phyloP scores from a whole-genome alignment of 2,888 invertebrate genomes.

The Sthenelais limicola region DNA sequence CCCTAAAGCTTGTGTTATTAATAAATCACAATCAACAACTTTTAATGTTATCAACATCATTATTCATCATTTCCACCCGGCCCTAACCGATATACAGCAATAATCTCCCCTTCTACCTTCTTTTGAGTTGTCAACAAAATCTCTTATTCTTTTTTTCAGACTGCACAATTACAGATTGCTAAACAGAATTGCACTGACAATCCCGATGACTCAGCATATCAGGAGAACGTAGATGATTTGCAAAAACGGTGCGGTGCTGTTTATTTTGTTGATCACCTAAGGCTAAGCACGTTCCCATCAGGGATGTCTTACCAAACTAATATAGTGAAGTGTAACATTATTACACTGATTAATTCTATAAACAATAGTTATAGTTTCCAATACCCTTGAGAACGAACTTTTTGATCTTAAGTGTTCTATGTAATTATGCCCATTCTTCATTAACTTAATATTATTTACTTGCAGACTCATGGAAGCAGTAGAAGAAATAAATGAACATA shows the following conservation, averaged over 20 bases:
- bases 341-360: neutral
- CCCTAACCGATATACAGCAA: too few species aligned
- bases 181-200: slow-evolving; percentile 65
- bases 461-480: slow-evolving; percentile 58
- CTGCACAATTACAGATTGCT: slow-evolving; percentile 67
- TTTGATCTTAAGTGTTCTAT: neutral
- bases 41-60: too few species aligned
- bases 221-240: slow-evolving; percentile 49
- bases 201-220: slow-evolving; percentile 50
- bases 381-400: neutral
- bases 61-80: too few species aligned
- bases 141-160: slow-evolving; percentile 57
- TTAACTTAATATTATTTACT: slow-evolving; percentile 5
- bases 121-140: too few species aligned
- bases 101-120: too few species aligned
- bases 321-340: neutral
- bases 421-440: neutral
- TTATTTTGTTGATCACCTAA: too few species aligned
- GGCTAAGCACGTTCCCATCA: too few species aligned
- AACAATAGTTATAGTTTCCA: too few species aligned
- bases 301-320: too few species aligned
- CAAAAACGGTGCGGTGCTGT: slow-evolving; percentile 59
- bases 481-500: slow-evolving; percentile 58
- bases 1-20: too few species aligned
- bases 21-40: too few species aligned